A percentile compares a stretch with the other conserved stretches of the same genome.
phyloP scores from a whole-genome alignment of 2,888 invertebrate species.

The Patella depressa region DNA sequence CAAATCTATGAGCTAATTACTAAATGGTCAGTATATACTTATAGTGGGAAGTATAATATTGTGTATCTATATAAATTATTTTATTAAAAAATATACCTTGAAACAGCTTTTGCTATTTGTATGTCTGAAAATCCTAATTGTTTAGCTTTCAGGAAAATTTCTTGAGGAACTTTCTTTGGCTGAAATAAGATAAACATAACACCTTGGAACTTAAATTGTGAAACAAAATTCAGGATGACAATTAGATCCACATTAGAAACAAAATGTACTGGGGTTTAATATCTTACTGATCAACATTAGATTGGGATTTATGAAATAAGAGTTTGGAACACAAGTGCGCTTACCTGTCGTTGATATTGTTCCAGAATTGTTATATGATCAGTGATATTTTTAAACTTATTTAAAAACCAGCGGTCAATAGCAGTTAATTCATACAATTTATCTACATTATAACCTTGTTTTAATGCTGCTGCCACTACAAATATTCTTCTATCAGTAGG shows the following conservation, averaged over 20 bases:
- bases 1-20: not conserved
- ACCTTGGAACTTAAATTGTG: no score
- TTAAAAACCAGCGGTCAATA: constrained; percentile 97
- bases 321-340: not conserved
- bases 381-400: constrained; percentile 94
- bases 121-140: constrained; percentile 96
- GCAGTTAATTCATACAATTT: constrained; percentile 92
- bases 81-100: constrained; percentile 59
- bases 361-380: constrained; percentile 81
- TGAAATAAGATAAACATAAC: constrained; percentile 28
- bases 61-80: not conserved
- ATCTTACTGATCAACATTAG: not conserved
- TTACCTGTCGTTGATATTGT: constrained; percentile 60
- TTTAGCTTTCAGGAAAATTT: constrained; percentile 85
- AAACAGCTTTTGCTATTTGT: constrained; percentile 83
- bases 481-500: constrained; percentile 98
- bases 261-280: not conserved
- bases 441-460: constrained; percentile 83
- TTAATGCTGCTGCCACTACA: constrained; percentile 92
- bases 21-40: no score
- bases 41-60: no score
- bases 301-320: not conserved
- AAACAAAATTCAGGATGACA: not conserved
- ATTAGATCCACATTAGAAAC: not conserved
- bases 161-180: constrained; percentile 57